Conservation (phyloP, 2,888 invertebrate genomes). For the Mantis religiosa region DNA sequence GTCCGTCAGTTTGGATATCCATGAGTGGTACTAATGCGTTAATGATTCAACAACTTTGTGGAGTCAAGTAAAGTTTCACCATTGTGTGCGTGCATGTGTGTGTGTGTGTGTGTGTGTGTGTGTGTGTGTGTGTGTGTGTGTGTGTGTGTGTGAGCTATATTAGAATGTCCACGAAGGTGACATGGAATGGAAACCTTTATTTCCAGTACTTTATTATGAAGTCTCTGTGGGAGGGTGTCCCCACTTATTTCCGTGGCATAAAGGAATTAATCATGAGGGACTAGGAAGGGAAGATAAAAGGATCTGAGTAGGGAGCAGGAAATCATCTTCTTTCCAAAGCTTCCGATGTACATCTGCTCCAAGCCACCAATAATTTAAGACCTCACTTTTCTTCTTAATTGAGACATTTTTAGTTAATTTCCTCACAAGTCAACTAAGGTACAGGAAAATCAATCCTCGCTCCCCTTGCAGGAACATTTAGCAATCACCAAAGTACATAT, state of each 20-base stretch:
- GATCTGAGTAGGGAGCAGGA: not conserved
- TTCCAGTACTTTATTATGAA: not conserved
- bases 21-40: not conserved
- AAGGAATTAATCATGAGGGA: not conserved
- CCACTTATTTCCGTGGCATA: not conserved
- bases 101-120: not conserved
- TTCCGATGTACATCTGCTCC: not conserved
- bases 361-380: not conserved
- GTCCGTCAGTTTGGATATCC: too few species aligned
- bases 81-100: too few species aligned
- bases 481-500: not conserved
- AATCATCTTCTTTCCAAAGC: not conserved
- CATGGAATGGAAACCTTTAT: not conserved
- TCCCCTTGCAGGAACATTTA: not conserved
- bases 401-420: not conserved
- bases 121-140: too few species aligned
- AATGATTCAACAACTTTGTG: not conserved
- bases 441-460: not conserved
- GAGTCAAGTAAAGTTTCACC: not conserved
- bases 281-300: not conserved
- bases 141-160: not conserved
- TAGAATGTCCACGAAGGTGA: not conserved
- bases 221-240: not conserved
- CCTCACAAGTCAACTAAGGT: not conserved
- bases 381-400: not conserved